Evolutionary conservation across 2,797 vertebrate genomes (phyloP).

Genomic region (Onychomys arenicola): DNA sequence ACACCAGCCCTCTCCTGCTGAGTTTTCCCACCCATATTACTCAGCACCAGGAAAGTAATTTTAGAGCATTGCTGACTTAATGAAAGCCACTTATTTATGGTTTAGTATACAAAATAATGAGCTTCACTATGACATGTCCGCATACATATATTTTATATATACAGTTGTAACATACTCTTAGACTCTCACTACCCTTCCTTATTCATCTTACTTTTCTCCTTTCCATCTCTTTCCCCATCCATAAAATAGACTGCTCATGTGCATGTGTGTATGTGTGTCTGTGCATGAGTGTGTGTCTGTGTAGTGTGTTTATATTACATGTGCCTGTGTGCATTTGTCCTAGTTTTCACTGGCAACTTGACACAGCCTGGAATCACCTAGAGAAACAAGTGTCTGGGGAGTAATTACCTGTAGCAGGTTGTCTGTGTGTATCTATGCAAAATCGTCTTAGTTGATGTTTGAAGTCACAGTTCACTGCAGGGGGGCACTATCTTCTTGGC

Average conservation of each 20-base stretch:
- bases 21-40: background rate
- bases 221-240: background rate
- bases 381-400: background rate
- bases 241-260: background rate
- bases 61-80: background rate
- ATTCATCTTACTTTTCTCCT: background rate
- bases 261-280: background rate
- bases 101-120: background rate
- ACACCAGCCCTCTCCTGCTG: background rate
- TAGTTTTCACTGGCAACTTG: background rate
- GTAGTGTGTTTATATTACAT: background rate
- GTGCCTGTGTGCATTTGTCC: background rate
- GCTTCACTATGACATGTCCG: background rate
- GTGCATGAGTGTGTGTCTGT: rapidly evolving
- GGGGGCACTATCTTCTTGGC: background rate
- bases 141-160: background rate
- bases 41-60: background rate
- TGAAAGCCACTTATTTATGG: background rate
- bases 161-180: background rate
- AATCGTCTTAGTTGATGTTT: background rate
- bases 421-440: background rate
- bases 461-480: background rate
- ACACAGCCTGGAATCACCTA: background rate
- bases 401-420: background rate
- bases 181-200: background rate